Conservation (phyloP, 2,113 vertebrate species). For the Ameiurus melas region DNA sequence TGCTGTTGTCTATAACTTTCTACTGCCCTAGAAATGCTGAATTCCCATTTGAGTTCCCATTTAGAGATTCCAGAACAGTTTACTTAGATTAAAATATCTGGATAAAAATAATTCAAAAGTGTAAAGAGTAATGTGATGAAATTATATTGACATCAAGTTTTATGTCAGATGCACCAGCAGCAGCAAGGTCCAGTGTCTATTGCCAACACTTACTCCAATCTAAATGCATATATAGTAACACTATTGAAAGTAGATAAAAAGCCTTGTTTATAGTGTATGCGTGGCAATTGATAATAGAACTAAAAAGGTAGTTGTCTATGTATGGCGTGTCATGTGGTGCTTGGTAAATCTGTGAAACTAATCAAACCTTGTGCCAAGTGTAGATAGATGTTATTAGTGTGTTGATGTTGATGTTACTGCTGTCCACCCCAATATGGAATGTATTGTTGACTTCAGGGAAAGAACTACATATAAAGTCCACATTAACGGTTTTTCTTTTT, state of each 20-base stretch:
- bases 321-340: constrained; percentile 49
- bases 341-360: constrained; percentile 52
- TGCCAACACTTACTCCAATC: constrained; percentile 46
- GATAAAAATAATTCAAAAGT: background rate
- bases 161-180: constrained; percentile 66
- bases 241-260: constrained; percentile 45
- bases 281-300: constrained; percentile 51
- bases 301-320: constrained; percentile 50
- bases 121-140: constrained; percentile 12
- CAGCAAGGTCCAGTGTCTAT: constrained; percentile 52
- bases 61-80: background rate
- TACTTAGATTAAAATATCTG: background rate
- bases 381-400: constrained; percentile 56
- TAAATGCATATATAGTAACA: constrained; percentile 50
- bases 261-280: constrained; percentile 56
- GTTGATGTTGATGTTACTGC: constrained; percentile 59
- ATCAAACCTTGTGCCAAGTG: constrained; percentile 54
- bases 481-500: constrained; percentile 55
- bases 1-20: background rate
- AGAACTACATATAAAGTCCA: constrained; percentile 37
- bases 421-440: constrained; percentile 55
- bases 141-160: constrained; percentile 31
- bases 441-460: constrained; percentile 46
- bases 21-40: background rate
- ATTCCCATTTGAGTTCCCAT: background rate